These are phyloP conservation scores for Pelecanus crispus DNA, from an alignment of 2,113 vertebrate species.

Conservation along the genomic window DNA sequence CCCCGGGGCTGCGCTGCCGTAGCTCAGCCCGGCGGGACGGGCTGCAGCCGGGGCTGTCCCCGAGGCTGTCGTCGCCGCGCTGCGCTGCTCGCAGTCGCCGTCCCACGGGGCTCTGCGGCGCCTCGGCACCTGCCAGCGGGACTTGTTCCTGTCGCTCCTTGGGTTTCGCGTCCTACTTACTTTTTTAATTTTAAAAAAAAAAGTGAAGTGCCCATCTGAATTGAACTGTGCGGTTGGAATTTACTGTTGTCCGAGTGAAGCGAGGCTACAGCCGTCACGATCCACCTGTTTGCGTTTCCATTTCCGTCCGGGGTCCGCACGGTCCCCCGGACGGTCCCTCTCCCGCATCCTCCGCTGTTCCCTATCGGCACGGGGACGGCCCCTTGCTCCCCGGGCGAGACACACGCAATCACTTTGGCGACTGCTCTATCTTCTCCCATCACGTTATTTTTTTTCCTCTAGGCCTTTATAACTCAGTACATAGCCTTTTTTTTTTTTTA, in stretches of 20 bases:
- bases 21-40: not conserved
- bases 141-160: not conserved
- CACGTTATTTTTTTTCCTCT: not conserved
- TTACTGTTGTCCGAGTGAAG: not conserved
- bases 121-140: not conserved
- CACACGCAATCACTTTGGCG: not conserved
- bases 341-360: not conserved
- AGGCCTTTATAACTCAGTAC: not conserved
- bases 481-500: not conserved
- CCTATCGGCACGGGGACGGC: not conserved
- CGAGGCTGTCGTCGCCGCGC: not conserved
- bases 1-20: not conserved
- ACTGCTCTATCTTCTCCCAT: not conserved
- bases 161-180: rapidly evolving
- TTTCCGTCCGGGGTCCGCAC: not conserved
- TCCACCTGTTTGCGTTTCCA: not conserved
- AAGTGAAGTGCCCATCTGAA: not conserved
- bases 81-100: not conserved
- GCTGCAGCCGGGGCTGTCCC: not conserved
- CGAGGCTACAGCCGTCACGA: not conserved
- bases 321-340: not conserved
- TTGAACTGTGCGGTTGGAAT: not conserved
- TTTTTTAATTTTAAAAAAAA: no score
- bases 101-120: not conserved
- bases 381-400: not conserved